A percentile compares a stretch with the other conserved stretches of the same genome.
These are phyloP conservation scores for Coendou prehensilis DNA, from an alignment of 2,797 vertebrate genomes.

Conservation along the genomic window DNA sequence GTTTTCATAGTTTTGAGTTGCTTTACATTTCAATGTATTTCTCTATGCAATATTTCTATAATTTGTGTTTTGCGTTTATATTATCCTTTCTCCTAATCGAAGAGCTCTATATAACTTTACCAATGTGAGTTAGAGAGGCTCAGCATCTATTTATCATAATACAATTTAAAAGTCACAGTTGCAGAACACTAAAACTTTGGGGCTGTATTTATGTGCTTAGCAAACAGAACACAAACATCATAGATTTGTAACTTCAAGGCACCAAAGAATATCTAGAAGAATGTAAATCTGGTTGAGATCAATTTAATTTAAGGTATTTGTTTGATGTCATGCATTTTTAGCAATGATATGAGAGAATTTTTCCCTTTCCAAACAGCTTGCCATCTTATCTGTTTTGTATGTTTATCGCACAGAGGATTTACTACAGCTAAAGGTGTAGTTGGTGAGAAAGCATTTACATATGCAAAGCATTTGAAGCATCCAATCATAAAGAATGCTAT, in stretches of 20 bases:
- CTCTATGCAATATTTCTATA: slow-evolving; percentile 19
- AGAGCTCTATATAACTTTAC: slow-evolving; percentile 55
- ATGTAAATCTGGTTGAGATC: slow-evolving; percentile 26
- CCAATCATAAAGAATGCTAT: slow-evolving; percentile 51
- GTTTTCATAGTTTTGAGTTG: slow-evolving; percentile 63
- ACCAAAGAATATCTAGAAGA: slow-evolving; percentile 25
- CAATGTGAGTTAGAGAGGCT: neutral
- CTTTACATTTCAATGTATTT: neutral
- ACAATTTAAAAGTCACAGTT: slow-evolving; percentile 66
- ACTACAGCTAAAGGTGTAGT: neutral
- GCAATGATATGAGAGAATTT: neutral
- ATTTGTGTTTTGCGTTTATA: slow-evolving; percentile 19
- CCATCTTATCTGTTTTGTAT: slow-evolving; percentile 52
- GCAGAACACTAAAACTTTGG: neutral
- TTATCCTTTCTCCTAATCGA: neutral
- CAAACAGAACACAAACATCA: slow-evolving; percentile 2
- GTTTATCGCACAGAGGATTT: slow-evolving; percentile 62
- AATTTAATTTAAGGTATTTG: slow-evolving; percentile 43
- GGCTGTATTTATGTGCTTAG: slow-evolving; percentile 56
- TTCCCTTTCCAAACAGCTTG: slow-evolving; percentile 35
- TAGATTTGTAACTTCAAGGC: slow-evolving; percentile 50
- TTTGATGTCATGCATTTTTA: slow-evolving; percentile 52
- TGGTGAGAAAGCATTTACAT: slow-evolving; percentile 59
- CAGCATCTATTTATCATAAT: neutral
- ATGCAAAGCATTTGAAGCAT: slow-evolving; percentile 39